Percentiles rank a stretch among this genome's conserved stretches.
Evolutionary conservation across 2,113 vertebrate genomes (phyloP).

Genomic region (Tragelaphus scriptus): DNA sequence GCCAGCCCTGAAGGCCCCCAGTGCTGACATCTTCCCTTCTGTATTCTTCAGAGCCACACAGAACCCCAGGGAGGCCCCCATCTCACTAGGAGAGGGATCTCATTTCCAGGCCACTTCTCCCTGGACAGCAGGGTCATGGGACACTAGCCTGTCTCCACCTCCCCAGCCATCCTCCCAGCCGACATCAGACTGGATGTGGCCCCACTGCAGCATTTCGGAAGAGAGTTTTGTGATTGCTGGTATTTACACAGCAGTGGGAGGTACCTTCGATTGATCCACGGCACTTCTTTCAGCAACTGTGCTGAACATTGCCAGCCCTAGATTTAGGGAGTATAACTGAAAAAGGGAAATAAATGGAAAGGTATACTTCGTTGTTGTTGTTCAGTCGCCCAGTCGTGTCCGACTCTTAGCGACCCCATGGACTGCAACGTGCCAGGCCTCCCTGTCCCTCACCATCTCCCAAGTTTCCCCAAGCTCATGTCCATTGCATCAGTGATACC

Average conservation of each 20-base stretch:
- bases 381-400: not conserved
- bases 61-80: not conserved
- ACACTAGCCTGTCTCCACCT: not conserved
- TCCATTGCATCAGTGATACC: not conserved
- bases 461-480: not conserved
- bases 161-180: not conserved
- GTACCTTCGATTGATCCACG: not conserved
- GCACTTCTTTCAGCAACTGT: not conserved
- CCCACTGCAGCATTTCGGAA: not conserved
- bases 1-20: rapidly evolving
- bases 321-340: not conserved
- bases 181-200: not conserved
- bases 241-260: not conserved
- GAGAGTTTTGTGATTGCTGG: not conserved
- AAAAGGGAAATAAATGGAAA: not conserved
- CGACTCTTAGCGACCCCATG: not conserved
- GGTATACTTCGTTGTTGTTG: not conserved
- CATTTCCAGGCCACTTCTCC: not conserved
- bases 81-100: not conserved
- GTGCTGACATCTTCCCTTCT: not conserved
- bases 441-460: not conserved
- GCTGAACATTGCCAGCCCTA: not conserved
- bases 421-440: not conserved
- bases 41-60: not conserved
- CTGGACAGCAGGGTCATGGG: not conserved